phyloP scores from a whole-genome alignment of 2,113 vertebrate genomes.

The Shinisaurus crocodilurus region DNA sequence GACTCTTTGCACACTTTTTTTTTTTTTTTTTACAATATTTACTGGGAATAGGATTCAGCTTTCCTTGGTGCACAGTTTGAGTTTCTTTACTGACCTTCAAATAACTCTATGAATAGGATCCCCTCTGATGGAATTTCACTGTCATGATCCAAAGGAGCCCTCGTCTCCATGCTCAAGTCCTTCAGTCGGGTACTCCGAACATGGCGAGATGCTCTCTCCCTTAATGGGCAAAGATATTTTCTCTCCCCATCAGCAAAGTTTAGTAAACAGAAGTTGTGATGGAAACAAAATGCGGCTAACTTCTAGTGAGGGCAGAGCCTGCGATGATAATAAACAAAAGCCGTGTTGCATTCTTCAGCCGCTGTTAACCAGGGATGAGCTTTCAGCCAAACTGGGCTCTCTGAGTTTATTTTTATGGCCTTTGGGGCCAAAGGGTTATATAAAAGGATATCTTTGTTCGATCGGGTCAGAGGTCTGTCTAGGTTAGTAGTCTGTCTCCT shows the following conservation, averaged over 20 bases:
- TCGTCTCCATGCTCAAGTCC: background rate
- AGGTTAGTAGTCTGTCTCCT: background rate
- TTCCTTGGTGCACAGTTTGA: no score
- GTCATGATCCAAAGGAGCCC: background rate
- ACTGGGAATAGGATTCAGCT: no score
- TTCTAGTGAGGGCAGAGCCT: background rate
- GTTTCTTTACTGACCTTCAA: no score
- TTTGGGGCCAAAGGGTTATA: background rate
- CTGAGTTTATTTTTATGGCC: background rate
- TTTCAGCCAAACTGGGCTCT: background rate
- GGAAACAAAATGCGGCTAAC: background rate
- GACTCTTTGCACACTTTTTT: no score
- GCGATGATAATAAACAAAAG: background rate
- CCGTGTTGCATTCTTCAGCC: conserved; percentile 19
- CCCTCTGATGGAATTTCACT: no score
- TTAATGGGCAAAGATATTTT: background rate
- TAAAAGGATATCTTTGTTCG: background rate
- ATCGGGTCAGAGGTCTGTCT: background rate
- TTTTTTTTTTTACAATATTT: no score
- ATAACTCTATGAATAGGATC: no score
- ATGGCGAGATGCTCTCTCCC: fast-evolving
- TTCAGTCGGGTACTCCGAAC: background rate
- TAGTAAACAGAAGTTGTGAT: background rate
- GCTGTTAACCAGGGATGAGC: background rate
- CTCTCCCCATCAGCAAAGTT: fast-evolving